Evolutionary conservation across 2,113 vertebrate species (phyloP).

Genomic region (Hydropotes inermis): DNA sequence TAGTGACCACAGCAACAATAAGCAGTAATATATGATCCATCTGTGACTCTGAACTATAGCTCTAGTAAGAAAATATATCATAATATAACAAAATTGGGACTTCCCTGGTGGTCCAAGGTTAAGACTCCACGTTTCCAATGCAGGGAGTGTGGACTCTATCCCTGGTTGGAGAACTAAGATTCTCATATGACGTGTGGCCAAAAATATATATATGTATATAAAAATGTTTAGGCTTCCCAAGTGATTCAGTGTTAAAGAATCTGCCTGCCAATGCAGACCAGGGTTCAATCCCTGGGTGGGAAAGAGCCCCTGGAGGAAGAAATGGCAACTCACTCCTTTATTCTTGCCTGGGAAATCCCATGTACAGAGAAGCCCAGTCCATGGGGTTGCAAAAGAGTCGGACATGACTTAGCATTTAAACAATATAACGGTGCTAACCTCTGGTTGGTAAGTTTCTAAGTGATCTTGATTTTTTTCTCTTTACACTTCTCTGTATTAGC

Average conservation of each 20-base stretch:
- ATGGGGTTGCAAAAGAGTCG: background rate
- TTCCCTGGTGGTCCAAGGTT: background rate
- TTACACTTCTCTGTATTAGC: background rate
- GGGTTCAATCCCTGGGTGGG: background rate
- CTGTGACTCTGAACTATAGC: background rate
- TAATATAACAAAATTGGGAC: background rate
- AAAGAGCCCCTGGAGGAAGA: background rate
- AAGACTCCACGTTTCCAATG: background rate
- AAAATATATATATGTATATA: background rate
- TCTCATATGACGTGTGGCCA: background rate
- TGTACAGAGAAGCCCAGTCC: background rate
- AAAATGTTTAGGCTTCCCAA: background rate
- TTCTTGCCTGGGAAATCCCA: background rate
- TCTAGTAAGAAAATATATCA: background rate
- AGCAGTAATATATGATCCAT: background rate
- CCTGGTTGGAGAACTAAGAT: background rate
- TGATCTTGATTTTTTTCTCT: background rate
- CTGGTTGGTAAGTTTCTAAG: background rate
- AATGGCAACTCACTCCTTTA: background rate
- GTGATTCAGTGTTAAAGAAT: background rate
- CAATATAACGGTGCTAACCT: background rate
- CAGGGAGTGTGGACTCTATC: background rate
- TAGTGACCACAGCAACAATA: background rate
- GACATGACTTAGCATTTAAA: background rate
- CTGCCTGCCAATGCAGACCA: background rate